These are phyloP conservation scores for Baccha elongata DNA, from an alignment of 2,888 invertebrate genomes.

Conservation along the genomic window DNA sequence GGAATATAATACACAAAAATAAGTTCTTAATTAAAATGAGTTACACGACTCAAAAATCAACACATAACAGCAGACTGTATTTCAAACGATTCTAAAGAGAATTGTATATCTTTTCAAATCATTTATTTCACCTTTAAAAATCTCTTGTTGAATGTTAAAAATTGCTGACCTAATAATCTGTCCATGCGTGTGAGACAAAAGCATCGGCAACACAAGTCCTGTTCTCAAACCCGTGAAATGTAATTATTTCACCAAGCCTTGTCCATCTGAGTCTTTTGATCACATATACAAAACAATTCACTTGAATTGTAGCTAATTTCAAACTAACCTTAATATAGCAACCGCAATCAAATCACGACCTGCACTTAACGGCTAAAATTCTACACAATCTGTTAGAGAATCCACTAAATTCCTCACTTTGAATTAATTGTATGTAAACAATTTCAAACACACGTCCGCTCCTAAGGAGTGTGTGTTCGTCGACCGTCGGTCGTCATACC, in stretches of 20 bases:
- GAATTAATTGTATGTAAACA: conserved; percentile 64
- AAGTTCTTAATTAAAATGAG: no score
- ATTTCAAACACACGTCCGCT: conserved; percentile 24
- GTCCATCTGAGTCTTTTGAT: conserved; percentile 14
- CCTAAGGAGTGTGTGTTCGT: not conserved
- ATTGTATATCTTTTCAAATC: no score
- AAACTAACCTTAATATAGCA: conserved; percentile 33
- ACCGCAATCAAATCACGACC: conserved; percentile 38
- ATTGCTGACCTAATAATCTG: no score
- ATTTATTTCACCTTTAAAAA: no score
- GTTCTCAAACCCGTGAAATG: not conserved
- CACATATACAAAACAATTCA: conserved; percentile 35
- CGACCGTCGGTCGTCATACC: not conserved
- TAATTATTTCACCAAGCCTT: not conserved
- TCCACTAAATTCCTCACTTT: conserved; percentile 52
- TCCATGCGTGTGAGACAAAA: no score
- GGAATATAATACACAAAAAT: no score
- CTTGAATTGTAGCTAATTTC: conserved; percentile 28
- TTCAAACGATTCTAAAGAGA: no score
- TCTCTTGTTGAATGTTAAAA: no score
- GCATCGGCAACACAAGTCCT: not conserved
- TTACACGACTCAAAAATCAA: no score
- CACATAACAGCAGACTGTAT: no score
- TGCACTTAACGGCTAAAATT: conserved; percentile 15
- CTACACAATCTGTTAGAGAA: conserved; percentile 28